A percentile compares a stretch with the other conserved stretches of the same genome.
phyloP scores from a whole-genome alignment of 1,140 invertebrate species.

The Ridgeia piscesae region DNA sequence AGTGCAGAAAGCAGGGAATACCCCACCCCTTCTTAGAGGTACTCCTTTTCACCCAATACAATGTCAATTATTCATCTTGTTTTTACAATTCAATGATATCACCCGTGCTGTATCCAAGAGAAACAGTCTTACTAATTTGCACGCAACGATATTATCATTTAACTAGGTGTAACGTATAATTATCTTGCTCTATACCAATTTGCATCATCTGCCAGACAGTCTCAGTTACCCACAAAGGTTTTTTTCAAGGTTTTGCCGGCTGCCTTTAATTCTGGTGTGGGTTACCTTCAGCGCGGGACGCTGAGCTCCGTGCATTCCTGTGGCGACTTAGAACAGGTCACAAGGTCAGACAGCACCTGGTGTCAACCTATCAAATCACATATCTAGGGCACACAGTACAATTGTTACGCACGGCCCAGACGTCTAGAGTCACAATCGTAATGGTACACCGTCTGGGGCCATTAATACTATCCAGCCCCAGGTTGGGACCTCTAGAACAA shows the following conservation, averaged over 20 bases:
- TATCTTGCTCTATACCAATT: background rate
- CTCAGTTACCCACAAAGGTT: background rate
- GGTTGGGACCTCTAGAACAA: background rate
- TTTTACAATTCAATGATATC: background rate
- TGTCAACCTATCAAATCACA: background rate
- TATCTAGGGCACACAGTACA: background rate
- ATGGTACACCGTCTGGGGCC: background rate
- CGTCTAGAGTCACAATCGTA: background rate
- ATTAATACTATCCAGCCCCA: background rate
- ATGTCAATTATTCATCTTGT: background rate
- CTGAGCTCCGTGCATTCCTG: background rate
- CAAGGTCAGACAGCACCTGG: background rate
- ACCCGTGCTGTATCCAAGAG: background rate
- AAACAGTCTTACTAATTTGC: background rate
- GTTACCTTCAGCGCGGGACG: background rate
- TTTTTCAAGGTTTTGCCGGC: background rate
- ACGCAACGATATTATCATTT: background rate
- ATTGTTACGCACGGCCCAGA: background rate
- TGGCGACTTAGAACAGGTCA: background rate
- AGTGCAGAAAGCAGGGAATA: too few relatives aligned
- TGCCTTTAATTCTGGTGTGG: background rate
- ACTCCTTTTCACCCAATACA: background rate
- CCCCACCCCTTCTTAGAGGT: too few relatives aligned
- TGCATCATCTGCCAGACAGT: background rate
- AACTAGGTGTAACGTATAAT: background rate